Conservation (phyloP, 2,797 vertebrate genomes). For the Remorina albescens region DNA sequence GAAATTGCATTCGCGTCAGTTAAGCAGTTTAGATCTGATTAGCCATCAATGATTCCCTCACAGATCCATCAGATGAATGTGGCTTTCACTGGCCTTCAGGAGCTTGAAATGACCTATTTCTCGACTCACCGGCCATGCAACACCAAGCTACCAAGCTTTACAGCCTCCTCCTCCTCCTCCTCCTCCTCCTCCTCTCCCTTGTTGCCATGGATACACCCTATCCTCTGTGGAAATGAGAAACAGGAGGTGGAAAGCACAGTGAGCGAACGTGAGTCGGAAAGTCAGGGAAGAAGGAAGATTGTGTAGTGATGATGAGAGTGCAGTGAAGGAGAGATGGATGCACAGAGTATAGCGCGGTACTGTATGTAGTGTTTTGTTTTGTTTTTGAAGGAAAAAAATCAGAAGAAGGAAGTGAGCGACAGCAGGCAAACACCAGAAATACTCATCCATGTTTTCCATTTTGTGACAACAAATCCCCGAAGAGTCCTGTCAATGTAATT, state of each 20-base stretch:
- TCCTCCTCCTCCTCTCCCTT: slow-evolving; percentile 66
- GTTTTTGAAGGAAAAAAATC: background rate
- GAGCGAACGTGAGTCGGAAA: slow-evolving; percentile 57
- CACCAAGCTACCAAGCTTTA: slow-evolving; percentile 61
- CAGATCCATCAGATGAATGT: slow-evolving; percentile 55
- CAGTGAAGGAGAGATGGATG: slow-evolving; percentile 55
- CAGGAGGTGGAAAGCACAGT: slow-evolving; percentile 69
- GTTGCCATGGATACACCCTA: slow-evolving; percentile 88
- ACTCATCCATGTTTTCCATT: slow-evolving; percentile 53
- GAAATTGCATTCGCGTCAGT: slow-evolving; percentile 41
- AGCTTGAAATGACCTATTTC: slow-evolving; percentile 81
- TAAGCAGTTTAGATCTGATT: slow-evolving; percentile 65
- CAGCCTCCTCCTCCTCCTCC: slow-evolving; percentile 21
- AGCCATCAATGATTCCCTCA: slow-evolving; percentile 68
- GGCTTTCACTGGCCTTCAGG: slow-evolving; percentile 50
- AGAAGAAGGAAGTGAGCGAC: slow-evolving; percentile 25
- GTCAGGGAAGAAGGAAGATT: slow-evolving; percentile 65
- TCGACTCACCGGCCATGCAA: slow-evolving; percentile 75
- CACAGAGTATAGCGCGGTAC: background rate
- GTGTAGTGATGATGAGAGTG: slow-evolving; percentile 64
- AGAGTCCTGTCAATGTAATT: slow-evolving; percentile 72
- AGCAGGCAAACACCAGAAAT: slow-evolving; percentile 47
- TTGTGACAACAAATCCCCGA: slow-evolving; percentile 69
- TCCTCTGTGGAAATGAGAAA: slow-evolving; percentile 80
- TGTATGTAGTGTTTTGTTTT: slow-evolving; percentile 52